These are phyloP conservation scores for Acleris cristana DNA, from an alignment of 2,888 invertebrate species.

Conservation along the genomic window DNA sequence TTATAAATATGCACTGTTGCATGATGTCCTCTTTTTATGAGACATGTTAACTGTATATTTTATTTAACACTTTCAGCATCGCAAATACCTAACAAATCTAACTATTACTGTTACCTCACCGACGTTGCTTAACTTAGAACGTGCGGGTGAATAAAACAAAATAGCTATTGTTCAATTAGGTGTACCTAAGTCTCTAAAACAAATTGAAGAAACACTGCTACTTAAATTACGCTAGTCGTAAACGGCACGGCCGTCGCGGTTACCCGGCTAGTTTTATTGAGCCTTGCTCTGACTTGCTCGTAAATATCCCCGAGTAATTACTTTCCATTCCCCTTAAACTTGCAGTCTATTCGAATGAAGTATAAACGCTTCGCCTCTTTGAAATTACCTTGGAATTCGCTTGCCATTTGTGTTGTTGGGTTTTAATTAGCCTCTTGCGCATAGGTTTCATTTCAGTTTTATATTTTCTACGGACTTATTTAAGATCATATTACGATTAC, in stretches of 20 bases:
- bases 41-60: conserved; percentile 29
- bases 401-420: conserved; percentile 24
- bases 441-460: neutral
- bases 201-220: conserved; percentile 62
- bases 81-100: conserved; percentile 13
- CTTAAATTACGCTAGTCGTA: conserved; percentile 66
- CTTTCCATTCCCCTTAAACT: conserved; percentile 73
- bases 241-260: conserved; percentile 71
- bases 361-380: conserved; percentile 54
- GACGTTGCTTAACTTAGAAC: conserved; percentile 29
- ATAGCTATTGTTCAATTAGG: conserved; percentile 31
- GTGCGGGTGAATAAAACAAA: conserved; percentile 32
- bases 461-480: neutral
- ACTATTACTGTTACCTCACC: conserved; percentile 25
- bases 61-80: conserved; percentile 30
- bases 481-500: neutral
- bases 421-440: conserved; percentile 1
- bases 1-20: conserved; percentile 21
- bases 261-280: conserved; percentile 78
- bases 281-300: conserved; percentile 73
- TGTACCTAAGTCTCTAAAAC: conserved; percentile 40
- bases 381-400: conserved; percentile 47
- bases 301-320: conserved; percentile 79
- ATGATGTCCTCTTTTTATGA: conserved; percentile 26
- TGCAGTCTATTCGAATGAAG: conserved; percentile 61